Evolutionary conservation across 2,888 invertebrate species (phyloP), one percentile per base, ranked within the genome.

Genomic region (Anorthoa munda): DNA sequence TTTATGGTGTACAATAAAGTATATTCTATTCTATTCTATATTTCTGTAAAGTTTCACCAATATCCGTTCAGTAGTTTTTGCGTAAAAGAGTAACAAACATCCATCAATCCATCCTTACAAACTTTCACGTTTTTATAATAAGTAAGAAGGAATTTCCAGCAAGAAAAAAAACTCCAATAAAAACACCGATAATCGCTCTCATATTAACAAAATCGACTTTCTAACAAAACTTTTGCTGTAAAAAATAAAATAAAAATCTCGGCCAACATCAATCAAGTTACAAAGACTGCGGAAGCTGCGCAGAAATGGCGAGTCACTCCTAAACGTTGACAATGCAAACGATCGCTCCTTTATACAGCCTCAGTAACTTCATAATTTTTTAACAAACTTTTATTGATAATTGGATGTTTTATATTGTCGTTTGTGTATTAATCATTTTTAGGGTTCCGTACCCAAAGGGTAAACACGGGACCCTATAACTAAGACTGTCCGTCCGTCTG

Each of bases 281-380:
- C 77, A 86, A 85, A 79, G 70, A 65, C 15, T 23, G 13, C 75
- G 80, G 76, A 75, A 75, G 74, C 76, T 73, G 77, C 21, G 70
- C 66, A 72, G 69, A 78, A 79, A 67, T 66, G 64, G 75, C 87
- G 69, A 87, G 85, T 86, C 83, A 87, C 64, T 73, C 85, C 58
- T 65, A 72, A 85, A 78, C 76, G 86, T 63, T 61, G 75, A 81
- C 82, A 72, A 82, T 71, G 72, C 73, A 76, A 81, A 75, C 73
- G 83, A 83, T 79, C 73, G 85, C 77, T 73, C 72, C 68, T 77
- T 81, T 79, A 79, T 70, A 72, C 82, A 73, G 77, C 78, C 69
- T 11, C 72, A 81, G 73, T 82, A 85, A 86, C 89, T 89, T 85
- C 66, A 80, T 84, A 82, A 85, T 83, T 81, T 82, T 84, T 86